A percentile compares a stretch with the other conserved stretches of the same genome.
Conservation (phyloP, 2,888 invertebrate genomes). For the Thereva nobilitata region DNA sequence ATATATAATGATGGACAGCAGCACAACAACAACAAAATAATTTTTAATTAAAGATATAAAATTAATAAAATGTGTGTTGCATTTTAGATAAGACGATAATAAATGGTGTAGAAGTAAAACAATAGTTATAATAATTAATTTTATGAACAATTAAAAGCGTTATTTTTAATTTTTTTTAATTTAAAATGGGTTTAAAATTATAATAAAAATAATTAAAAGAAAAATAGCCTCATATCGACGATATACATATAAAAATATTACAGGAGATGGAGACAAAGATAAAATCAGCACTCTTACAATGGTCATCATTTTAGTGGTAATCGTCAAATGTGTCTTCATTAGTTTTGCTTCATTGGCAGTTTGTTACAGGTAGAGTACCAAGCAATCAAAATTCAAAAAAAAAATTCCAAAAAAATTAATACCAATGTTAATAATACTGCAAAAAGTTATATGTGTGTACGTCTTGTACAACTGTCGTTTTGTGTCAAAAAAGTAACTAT, state of each 20-base stretch:
- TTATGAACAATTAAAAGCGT: too few species aligned
- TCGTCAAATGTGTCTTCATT: constrained; percentile 93
- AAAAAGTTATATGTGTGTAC: neutral
- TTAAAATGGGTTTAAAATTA: too few species aligned
- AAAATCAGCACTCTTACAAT: constrained; percentile 87
- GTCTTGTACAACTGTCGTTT: constrained; percentile 7
- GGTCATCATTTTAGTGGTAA: constrained; percentile 91
- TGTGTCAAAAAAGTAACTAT: too few species aligned
- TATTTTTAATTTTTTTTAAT: too few species aligned
- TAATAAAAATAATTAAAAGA: too few species aligned
- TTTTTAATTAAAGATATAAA: too few species aligned
- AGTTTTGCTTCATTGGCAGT: constrained; percentile 93
- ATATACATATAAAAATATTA: constrained; percentile 52
- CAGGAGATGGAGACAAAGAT: constrained; percentile 77
- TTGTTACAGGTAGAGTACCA: constrained; percentile 84
- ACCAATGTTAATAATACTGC: constrained; percentile 20
- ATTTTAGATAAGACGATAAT: too few species aligned
- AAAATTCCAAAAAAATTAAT: constrained; percentile 7
- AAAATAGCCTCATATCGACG: constrained; percentile 31
- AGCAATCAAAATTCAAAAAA: constrained; percentile 21
- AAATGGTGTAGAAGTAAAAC: too few species aligned
- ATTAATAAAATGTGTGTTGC: too few species aligned
- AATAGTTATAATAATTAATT: too few species aligned
- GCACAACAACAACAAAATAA: too few species aligned
- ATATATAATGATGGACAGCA: too few species aligned